Evolutionary conservation across 2,113 vertebrate genomes (phyloP), one percentile per base, ranked within the genome.

Genomic region (Mugil cephalus): DNA sequence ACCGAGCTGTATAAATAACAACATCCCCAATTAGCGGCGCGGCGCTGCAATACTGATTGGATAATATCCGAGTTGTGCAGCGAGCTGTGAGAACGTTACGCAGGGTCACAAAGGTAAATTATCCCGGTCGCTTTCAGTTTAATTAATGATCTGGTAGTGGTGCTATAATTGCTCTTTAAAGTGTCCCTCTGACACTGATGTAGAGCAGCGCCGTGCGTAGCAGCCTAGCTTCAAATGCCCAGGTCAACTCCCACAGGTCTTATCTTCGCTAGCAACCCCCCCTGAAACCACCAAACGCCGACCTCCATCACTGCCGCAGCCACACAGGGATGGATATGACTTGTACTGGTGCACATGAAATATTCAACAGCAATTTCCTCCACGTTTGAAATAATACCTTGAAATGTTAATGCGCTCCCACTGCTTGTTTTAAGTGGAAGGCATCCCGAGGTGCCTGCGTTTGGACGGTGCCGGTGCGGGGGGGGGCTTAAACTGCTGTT

Each of bases 341-440:
- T 74, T 43, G 21, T 61, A 65, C 74, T 67, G 69, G 40, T 21
- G 15, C 11, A 0, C 83, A 89, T 91, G 62, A 92, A 93, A 91
- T 91, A 91, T 92, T 91, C 82, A 90, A 52, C 73, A 80, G 79
- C 83, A 90, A 86, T 93, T 89, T 87, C 81, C 68, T 64, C 69
- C 42, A 46, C 39, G 17, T 89, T 90, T 82, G 83, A 90, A 89
- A 91, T 90, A 90, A 91, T 88, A 87, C 82, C 79, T 91, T 88
- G 80, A 89, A 91, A 91, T 88, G 88, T 73, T 90, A 90, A 92
- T 90, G 90, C 7, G 21, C 69, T 81, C 74, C 74, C 52, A 61
- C 78, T 58, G 86, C 82, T 82, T 86, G 86, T 84, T 83, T 87
- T 88, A 85, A 89, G 80, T 83, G 83, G 81, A 77, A 82, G 54